Evolutionary conservation across 2,888 invertebrate genomes (phyloP).

Genomic region (Gymnoscelis rufifasciata): DNA sequence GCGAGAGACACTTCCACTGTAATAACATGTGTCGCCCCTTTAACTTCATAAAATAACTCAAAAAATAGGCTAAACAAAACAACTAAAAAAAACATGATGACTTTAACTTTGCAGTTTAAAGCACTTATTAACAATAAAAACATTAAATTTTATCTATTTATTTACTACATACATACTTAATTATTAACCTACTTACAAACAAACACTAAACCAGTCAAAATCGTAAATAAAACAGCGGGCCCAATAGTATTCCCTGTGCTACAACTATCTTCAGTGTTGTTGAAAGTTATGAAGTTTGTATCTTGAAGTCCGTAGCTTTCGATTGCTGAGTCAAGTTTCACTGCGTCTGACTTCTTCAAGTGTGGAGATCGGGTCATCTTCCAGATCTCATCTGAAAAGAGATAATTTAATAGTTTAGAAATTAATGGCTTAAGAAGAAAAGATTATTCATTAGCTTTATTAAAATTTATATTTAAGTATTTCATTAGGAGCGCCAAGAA

Average conservation of each 20-base stretch:
- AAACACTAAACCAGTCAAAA: neutral
- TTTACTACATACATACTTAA: too few species aligned
- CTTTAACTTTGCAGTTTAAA: too few species aligned
- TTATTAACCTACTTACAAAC: too few species aligned
- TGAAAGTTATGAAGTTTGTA: slow-evolving; percentile 52
- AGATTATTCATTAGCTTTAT: neutral
- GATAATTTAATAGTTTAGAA: neutral
- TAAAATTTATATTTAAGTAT: neutral
- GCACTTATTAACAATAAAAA: too few species aligned
- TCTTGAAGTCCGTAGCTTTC: slow-evolving; percentile 51
- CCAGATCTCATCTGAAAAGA: slow-evolving; percentile 65
- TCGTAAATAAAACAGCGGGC: slow-evolving; percentile 42
- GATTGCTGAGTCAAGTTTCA: slow-evolving; percentile 53
- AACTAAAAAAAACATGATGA: too few species aligned
- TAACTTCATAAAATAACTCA: too few species aligned
- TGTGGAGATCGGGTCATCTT: slow-evolving; percentile 61
- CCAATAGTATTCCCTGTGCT: slow-evolving; percentile 47
- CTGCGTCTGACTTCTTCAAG: slow-evolving; percentile 54
- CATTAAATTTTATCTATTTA: too few species aligned
- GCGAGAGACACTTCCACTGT: too few species aligned
- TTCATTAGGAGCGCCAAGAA: too few species aligned
- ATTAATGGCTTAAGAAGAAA: neutral
- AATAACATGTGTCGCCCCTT: too few species aligned
- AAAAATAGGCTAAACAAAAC: too few species aligned
- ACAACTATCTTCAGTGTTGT: slow-evolving; percentile 63